These are phyloP conservation scores for Paedocypris micromegethes DNA, from an alignment of 2,797 vertebrate genomes.

Conservation along the genomic window DNA sequence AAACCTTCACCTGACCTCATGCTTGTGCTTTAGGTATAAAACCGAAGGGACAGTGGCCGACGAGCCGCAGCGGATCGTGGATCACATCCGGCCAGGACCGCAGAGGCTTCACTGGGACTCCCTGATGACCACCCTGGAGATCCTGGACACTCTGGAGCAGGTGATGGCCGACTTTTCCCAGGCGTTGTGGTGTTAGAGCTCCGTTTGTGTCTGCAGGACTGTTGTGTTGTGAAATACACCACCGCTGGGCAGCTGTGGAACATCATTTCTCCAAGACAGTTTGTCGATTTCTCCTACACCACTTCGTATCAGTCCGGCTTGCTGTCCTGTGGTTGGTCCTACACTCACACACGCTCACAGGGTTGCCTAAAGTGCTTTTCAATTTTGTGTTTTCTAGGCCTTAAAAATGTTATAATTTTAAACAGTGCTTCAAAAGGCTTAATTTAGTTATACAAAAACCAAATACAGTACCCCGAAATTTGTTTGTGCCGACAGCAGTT, in stretches of 20 bases:
- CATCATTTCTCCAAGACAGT: constrained; percentile 77
- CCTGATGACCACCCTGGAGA: constrained; percentile 78
- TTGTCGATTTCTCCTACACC: constrained; percentile 81
- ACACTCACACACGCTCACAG: too few species aligned
- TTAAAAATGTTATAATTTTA: too few species aligned
- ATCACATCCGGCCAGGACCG: constrained; percentile 79
- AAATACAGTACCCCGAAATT: too few species aligned
- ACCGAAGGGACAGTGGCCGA: constrained; percentile 72
- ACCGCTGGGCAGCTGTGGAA: constrained; percentile 80
- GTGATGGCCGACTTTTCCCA: constrained; percentile 50
- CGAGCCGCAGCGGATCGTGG: constrained; percentile 64
- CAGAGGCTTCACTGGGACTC: constrained; percentile 76
- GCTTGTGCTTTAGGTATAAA: constrained; percentile 69
- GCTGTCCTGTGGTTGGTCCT: constrained; percentile 74
- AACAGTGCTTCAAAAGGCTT: too few species aligned
- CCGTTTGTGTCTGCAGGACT: constrained; percentile 56
- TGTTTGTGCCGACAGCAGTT: too few species aligned
- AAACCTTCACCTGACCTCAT: too few species aligned
- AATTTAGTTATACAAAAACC: too few species aligned
- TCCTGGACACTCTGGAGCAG: constrained; percentile 73
- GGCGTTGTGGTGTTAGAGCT: too few species aligned
- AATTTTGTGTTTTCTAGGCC: too few species aligned
- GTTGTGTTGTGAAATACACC: constrained; percentile 78
- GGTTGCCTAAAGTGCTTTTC: too few species aligned
- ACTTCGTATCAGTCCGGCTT: constrained; percentile 71